These are phyloP conservation scores for Prochilodus magdalenae DNA, from an alignment of 2,113 vertebrate genomes.

Conservation along the genomic window DNA sequence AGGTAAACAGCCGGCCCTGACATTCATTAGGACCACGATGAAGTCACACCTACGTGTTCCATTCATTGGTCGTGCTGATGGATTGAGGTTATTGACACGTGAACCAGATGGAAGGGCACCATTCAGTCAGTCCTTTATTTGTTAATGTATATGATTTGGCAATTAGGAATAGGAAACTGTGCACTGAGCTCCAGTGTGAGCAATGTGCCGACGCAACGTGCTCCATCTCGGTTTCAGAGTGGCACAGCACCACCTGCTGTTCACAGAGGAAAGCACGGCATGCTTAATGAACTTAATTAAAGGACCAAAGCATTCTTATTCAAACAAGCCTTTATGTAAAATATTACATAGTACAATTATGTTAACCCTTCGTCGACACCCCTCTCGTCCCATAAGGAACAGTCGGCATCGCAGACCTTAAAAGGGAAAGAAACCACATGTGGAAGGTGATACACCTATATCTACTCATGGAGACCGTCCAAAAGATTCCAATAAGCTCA, in stretches of 20 bases:
- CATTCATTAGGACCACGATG: conserved; percentile 23
- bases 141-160: not conserved
- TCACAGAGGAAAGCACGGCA: not conserved
- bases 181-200: not conserved
- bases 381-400: not conserved
- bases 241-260: conserved; percentile 41
- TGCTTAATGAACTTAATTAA: not conserved
- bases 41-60: conserved; percentile 1
- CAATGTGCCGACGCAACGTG: not conserved
- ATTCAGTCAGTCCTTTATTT: not conserved
- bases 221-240: not conserved
- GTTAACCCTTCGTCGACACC: not conserved
- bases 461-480: not conserved
- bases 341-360: not conserved
- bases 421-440: not conserved
- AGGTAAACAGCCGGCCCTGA: conserved; percentile 34
- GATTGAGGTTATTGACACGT: too few species aligned
- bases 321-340: conserved; percentile 50
- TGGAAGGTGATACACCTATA: not conserved
- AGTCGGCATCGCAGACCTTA: not conserved
- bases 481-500: too few species aligned
- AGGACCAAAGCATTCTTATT: not conserved
- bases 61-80: too few species aligned
- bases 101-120: too few species aligned
- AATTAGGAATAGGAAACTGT: not conserved